Evolutionary conservation across 2,888 invertebrate genomes (phyloP).

Genomic region (Phymatocera aterrima): DNA sequence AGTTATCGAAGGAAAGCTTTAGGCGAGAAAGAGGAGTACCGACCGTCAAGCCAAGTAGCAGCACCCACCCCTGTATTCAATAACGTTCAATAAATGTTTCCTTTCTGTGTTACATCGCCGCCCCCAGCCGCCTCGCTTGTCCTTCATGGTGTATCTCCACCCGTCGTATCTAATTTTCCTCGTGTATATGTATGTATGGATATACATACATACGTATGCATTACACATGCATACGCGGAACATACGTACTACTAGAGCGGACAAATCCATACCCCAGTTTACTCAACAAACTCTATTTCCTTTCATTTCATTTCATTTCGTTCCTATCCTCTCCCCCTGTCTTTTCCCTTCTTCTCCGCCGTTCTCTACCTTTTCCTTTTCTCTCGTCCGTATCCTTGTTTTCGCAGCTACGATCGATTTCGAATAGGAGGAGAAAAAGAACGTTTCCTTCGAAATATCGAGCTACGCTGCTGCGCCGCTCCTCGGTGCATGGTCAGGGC

Average conservation of each 20-base stretch:
- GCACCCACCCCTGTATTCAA: constrained; percentile 17
- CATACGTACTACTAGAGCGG: no score
- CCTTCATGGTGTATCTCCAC: background rate
- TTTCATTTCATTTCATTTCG: background rate
- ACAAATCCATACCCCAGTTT: no score
- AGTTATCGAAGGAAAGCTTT: constrained; percentile 41
- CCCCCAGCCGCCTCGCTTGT: background rate
- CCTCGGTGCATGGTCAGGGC: no score
- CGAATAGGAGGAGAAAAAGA: no score
- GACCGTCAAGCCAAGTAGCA: background rate
- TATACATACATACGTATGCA: no score
- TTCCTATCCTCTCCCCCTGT: background rate
- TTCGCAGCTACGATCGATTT: no score
- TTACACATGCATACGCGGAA: no score
- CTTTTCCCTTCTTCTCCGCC: background rate
- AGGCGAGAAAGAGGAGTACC: background rate
- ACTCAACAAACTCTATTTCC: no score
- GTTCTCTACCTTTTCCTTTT: background rate
- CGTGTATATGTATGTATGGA: background rate
- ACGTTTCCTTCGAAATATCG: no score
- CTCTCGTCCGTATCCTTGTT: background rate
- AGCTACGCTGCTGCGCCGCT: no score
- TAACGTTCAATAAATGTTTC: constrained; percentile 37
- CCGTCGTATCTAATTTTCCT: background rate
- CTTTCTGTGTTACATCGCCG: background rate